Evolutionary conservation across 1,140 invertebrate species (phyloP).

Genomic region (Carposina sasakii): DNA sequence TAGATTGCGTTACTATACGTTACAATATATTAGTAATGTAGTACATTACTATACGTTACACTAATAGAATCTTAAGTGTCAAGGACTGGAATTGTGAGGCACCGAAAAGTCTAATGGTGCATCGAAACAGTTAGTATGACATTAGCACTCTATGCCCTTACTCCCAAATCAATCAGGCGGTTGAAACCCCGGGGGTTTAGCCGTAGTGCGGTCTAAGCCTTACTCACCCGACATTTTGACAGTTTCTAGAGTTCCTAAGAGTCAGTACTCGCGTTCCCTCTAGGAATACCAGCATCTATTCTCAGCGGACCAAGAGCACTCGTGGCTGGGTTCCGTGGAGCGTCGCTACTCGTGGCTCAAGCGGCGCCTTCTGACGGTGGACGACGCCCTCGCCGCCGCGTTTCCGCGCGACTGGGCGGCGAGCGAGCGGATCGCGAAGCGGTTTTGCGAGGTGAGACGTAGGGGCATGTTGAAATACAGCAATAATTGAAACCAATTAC

Average conservation of each 20-base stretch:
- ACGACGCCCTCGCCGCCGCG: slow-evolving; percentile 90
- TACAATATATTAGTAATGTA: no score
- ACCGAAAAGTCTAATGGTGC: no score
- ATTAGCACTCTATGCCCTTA: no score
- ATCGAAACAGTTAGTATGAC: no score
- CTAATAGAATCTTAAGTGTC: no score
- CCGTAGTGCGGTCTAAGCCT: neutral
- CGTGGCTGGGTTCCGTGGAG: slow-evolving; percentile 98
- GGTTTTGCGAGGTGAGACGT: slow-evolving; percentile 88
- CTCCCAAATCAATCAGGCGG: no score
- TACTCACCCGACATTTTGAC: neutral
- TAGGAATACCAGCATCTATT: slow-evolving; percentile 96
- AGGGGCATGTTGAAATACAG: no score
- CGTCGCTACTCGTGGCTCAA: slow-evolving; percentile 98
- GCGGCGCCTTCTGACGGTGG: slow-evolving; percentile 95
- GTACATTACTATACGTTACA: no score
- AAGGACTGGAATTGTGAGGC: no score
- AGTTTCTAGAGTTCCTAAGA: slow-evolving; percentile 74
- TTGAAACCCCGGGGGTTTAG: no score
- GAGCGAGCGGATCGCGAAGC: slow-evolving; percentile 92
- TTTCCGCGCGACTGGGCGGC: slow-evolving; percentile 97
- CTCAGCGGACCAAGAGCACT: slow-evolving; percentile 94
- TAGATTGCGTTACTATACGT: no score
- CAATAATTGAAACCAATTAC: no score
- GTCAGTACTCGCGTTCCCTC: slow-evolving; percentile 50